These are phyloP conservation scores for Elachura formosa DNA, from an alignment of 2,113 vertebrate species.

Conservation along the genomic window DNA sequence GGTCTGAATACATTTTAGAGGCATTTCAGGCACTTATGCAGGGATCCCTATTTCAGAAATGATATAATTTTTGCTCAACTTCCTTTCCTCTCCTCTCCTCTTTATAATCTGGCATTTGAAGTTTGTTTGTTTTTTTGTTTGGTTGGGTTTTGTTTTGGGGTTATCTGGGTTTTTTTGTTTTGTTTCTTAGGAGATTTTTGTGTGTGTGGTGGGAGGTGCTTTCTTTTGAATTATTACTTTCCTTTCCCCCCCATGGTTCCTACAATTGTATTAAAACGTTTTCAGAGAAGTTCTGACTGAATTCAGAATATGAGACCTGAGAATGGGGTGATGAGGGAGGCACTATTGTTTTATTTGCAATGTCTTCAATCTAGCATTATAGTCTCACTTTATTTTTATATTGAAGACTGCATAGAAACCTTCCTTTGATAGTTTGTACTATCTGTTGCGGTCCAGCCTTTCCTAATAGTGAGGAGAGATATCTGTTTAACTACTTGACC, in stretches of 20 bases:
- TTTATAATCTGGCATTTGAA: background rate
- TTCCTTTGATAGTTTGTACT: background rate
- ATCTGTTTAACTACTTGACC: slow-evolving; percentile 45
- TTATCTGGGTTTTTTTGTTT: background rate
- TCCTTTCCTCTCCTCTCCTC: background rate
- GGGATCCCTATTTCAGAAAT: background rate
- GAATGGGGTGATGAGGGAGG: background rate
- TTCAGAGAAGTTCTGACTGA: background rate
- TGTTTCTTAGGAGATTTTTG: background rate
- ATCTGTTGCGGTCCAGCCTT: background rate
- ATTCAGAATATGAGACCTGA: background rate
- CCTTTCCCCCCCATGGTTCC: accelerated
- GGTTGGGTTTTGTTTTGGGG: too few species aligned
- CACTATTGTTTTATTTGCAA: background rate
- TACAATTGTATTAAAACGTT: background rate
- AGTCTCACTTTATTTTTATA: background rate
- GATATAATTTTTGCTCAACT: background rate
- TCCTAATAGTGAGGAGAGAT: background rate
- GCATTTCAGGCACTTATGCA: background rate
- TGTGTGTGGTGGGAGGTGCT: background rate
- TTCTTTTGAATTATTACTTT: background rate
- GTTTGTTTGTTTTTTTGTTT: too few species aligned
- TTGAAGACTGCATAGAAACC: background rate
- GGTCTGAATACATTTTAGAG: background rate
- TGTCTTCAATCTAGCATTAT: background rate